phyloP scores from a whole-genome alignment of 2,797 vertebrate species.

The Lacerta agilis region DNA sequence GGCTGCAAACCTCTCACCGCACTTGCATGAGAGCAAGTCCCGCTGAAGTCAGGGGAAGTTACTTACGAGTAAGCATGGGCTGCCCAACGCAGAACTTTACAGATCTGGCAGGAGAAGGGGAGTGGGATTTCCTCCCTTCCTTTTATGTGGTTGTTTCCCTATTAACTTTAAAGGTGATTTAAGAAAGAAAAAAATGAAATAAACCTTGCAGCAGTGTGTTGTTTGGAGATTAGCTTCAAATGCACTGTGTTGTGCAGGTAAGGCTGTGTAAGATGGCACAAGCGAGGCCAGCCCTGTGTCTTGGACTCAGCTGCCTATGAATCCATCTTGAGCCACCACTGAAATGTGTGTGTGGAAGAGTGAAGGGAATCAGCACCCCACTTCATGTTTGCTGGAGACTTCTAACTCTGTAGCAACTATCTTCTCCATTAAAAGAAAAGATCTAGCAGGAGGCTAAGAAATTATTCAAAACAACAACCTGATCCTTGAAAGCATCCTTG shows the following conservation, averaged over 20 bases:
- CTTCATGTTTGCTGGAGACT: constrained; percentile 69
- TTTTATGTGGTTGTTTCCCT: constrained; percentile 65
- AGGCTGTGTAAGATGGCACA: constrained; percentile 66
- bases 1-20: not conserved
- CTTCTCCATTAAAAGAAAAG: constrained; percentile 55
- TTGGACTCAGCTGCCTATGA: constrained; percentile 62
- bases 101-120: not conserved
- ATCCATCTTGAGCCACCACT: constrained; percentile 62
- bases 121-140: not conserved
- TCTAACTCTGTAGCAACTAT: constrained; percentile 58
- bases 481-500: constrained; percentile 60
- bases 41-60: not conserved
- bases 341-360: constrained; percentile 40
- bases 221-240: constrained; percentile 30
- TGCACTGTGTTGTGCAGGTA: constrained; percentile 59
- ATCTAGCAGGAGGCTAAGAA: constrained; percentile 57
- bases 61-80: not conserved
- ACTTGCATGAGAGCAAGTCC: not conserved
- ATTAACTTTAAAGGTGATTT: constrained; percentile 61
- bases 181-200: not conserved
- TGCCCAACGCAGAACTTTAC: not conserved
- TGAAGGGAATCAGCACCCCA: constrained; percentile 63
- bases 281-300: constrained; percentile 62
- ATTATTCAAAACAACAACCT: constrained; percentile 43
- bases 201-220: constrained; percentile 30